A percentile compares a stretch with the other conserved stretches of the same genome.
These are phyloP conservation scores for Cebus imitator DNA, from an alignment of 2,113 vertebrate species.

Conservation along the genomic window DNA sequence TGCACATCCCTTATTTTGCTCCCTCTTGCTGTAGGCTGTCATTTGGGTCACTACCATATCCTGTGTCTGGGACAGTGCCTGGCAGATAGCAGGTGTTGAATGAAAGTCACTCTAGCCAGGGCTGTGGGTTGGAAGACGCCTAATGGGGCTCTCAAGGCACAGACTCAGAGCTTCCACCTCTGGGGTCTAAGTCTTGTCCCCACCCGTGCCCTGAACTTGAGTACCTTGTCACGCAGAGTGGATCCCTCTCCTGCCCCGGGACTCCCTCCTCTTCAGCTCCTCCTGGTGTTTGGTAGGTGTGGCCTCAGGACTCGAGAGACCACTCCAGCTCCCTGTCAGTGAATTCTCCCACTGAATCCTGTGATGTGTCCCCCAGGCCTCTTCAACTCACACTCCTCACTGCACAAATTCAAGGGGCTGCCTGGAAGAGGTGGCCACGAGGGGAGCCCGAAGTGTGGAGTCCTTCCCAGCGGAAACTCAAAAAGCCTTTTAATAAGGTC, in stretches of 20 bases:
- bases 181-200: neutral
- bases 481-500: slow-evolving; percentile 3
- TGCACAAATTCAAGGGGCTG: too few species aligned
- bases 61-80: neutral
- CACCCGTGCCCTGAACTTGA: too few species aligned
- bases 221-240: neutral
- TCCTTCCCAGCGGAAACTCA: slow-evolving; percentile 53
- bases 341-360: neutral
- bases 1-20: neutral
- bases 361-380: neutral
- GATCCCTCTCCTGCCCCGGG: neutral
- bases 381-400: too few species aligned
- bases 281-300: neutral
- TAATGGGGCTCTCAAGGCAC: too few species aligned
- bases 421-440: neutral
- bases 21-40: neutral
- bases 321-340: neutral
- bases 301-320: neutral
- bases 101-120: neutral
- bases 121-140: neutral
- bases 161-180: neutral
- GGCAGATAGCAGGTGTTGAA: neutral
- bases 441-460: neutral
- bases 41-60: neutral
- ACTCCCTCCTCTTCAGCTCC: neutral